Conservation (phyloP, 2,888 invertebrate genomes). For the Eupsilia transversa region DNA sequence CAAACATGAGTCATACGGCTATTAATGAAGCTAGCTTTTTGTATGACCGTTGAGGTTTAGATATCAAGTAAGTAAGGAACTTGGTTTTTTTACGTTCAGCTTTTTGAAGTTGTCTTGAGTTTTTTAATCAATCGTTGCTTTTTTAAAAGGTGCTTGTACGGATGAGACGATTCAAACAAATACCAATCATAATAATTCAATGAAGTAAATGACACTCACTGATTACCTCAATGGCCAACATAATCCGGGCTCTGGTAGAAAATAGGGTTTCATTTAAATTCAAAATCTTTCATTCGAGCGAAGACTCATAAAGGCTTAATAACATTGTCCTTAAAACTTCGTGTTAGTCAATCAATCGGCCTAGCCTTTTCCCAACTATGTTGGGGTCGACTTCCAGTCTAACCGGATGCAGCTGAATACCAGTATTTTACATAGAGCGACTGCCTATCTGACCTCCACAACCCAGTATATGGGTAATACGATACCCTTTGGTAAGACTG, state of each 20-base stretch:
- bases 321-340: too few relatives aligned
- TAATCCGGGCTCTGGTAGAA: background rate
- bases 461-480: too few relatives aligned
- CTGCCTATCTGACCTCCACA: too few relatives aligned
- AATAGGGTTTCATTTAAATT: too few relatives aligned
- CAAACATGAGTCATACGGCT: conserved; percentile 21
- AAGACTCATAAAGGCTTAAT: too few relatives aligned
- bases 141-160: background rate
- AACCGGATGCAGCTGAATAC: too few relatives aligned
- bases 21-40: conserved; percentile 9
- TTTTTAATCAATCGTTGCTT: background rate
- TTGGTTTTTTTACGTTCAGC: background rate
- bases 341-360: too few relatives aligned
- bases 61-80: background rate
- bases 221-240: background rate
- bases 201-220: background rate
- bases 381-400: too few relatives aligned
- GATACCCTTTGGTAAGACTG: too few relatives aligned
- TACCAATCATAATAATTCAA: background rate
- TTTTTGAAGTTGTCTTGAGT: background rate
- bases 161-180: background rate
- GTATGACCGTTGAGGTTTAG: background rate
- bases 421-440: too few relatives aligned
- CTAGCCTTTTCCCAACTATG: too few relatives aligned
- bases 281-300: too few relatives aligned